Conservation (phyloP, 2,797 vertebrate species). For the Artibeus jamaicensis region DNA sequence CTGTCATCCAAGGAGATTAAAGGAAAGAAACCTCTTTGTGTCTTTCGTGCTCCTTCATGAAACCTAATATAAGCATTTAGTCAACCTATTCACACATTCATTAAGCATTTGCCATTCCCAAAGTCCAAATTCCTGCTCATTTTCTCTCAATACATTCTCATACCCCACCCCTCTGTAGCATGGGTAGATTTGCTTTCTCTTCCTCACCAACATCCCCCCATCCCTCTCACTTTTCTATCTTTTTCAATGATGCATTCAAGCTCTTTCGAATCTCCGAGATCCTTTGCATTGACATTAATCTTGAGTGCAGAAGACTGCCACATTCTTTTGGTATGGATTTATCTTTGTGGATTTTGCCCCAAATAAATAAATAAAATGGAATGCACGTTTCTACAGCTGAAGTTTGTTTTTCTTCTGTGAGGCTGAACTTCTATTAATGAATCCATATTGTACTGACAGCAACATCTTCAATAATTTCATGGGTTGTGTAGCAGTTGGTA, state of each 20-base stretch:
- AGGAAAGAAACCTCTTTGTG: background rate
- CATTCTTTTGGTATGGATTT: constrained; percentile 78
- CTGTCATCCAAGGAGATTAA: constrained; percentile 6
- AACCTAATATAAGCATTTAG: background rate
- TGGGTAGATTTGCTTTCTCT: background rate
- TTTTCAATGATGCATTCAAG: constrained; percentile 42
- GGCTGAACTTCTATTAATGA: constrained; percentile 79
- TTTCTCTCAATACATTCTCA: background rate
- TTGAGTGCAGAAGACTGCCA: constrained; percentile 72
- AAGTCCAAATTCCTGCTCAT: background rate
- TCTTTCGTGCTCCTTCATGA: background rate
- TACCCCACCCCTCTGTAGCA: background rate
- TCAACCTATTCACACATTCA: background rate
- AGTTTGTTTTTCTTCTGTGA: constrained; percentile 73
- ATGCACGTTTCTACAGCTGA: constrained; percentile 67
- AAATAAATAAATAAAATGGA: constrained; percentile 79
- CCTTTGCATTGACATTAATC: constrained; percentile 72
- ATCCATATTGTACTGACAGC: constrained; percentile 74
- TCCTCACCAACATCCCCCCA: background rate
- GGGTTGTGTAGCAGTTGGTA: constrained; percentile 74
- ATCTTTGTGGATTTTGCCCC: constrained; percentile 73
- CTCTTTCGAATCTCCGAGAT: constrained; percentile 58
- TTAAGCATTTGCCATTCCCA: background rate
- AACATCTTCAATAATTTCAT: constrained; percentile 74
- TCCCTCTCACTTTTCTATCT: background rate